A percentile compares a stretch with the other conserved stretches of the same genome.
Conservation (phyloP, 2,113 vertebrate genomes). For the Crocuta crocuta region DNA sequence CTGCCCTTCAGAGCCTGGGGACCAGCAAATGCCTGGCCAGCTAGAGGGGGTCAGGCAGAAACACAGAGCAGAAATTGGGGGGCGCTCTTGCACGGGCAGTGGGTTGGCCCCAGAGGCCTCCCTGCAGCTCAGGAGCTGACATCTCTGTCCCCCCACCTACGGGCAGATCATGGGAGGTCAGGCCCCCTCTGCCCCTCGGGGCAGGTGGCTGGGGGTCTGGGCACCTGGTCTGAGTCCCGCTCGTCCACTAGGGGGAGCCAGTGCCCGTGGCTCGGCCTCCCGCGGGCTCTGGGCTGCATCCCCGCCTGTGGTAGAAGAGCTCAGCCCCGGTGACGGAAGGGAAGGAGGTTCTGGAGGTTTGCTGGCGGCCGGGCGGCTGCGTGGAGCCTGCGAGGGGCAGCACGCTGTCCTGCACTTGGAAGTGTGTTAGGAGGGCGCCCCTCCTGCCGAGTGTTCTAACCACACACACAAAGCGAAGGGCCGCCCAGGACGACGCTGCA, state of each 20-base stretch:
- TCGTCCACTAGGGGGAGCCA: conserved; percentile 74
- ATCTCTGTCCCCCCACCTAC: not conserved
- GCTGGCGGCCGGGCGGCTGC: not conserved
- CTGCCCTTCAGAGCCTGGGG: not conserved
- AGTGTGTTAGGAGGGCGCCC: rapidly evolving
- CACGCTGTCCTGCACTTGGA: rapidly evolving
- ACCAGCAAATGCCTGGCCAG: not conserved
- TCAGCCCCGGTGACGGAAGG: rapidly evolving
- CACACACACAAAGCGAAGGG: no score
- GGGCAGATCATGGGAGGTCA: rapidly evolving
- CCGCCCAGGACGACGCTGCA: not conserved
- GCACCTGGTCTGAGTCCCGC: rapidly evolving
- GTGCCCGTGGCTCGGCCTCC: not conserved
- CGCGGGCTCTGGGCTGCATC: rapidly evolving
- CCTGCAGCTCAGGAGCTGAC: not conserved
- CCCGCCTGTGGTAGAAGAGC: not conserved
- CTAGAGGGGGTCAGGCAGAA: not conserved
- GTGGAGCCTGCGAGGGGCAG: rapidly evolving
- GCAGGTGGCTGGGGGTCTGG: rapidly evolving
- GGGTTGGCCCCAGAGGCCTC: not conserved
- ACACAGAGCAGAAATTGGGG: rapidly evolving
- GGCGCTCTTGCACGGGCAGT: rapidly evolving
- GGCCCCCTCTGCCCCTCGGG: not conserved
- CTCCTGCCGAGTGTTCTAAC: rapidly evolving
- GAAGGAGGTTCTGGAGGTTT: no score